Evolutionary conservation across 2,113 vertebrate species (phyloP).

Genomic region (Sarotherodon lohbergeri): DNA sequence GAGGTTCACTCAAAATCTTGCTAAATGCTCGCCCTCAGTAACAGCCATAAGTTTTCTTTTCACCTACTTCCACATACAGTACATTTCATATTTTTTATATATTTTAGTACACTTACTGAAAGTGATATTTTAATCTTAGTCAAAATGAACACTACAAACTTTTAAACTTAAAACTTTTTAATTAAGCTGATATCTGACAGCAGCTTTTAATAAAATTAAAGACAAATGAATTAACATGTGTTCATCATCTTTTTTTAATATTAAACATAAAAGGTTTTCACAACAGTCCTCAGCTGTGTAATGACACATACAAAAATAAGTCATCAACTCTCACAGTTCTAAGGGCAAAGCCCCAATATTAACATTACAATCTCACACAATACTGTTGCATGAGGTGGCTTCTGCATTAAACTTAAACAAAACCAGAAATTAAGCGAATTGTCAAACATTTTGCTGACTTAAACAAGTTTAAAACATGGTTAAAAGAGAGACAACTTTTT

Average conservation of each 20-base stretch:
- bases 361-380: background rate
- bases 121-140: background rate
- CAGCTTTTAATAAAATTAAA: background rate
- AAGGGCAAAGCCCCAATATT: background rate
- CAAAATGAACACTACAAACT: background rate
- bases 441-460: background rate
- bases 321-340: background rate
- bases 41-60: background rate
- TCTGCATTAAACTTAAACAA: background rate
- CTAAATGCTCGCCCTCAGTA: background rate
- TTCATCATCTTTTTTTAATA: background rate
- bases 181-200: background rate
- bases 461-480: background rate
- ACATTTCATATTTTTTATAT: background rate
- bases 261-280: conserved; percentile 1
- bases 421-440: background rate
- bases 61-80: background rate
- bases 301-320: background rate
- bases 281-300: background rate
- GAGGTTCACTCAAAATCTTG: background rate
- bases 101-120: background rate
- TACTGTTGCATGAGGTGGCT: background rate
- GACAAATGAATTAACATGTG: background rate
- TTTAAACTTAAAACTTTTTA: background rate
- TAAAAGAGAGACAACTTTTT: background rate